A percentile compares a stretch with the other conserved stretches of the same genome.
These are phyloP conservation scores for Cyclina sinensis DNA, from an alignment of 1,140 invertebrate species.

Conservation along the genomic window DNA sequence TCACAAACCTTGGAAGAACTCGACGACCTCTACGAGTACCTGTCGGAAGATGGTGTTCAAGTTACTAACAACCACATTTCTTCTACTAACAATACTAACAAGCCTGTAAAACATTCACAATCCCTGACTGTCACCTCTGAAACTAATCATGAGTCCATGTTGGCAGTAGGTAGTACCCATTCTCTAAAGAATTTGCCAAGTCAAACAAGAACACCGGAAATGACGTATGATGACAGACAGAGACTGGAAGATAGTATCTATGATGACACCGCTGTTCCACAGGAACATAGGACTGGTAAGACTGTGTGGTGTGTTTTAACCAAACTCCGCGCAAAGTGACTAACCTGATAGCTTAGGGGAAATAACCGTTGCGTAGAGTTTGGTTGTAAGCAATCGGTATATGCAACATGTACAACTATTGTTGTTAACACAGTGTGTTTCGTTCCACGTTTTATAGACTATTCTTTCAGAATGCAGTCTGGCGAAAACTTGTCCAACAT, in stretches of 20 bases:
- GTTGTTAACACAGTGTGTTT: too few species aligned
- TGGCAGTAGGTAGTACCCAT: not conserved
- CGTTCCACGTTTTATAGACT: too few species aligned
- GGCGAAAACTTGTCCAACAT: too few species aligned
- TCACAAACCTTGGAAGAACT: not conserved
- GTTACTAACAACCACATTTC: not conserved
- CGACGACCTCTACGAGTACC: not conserved
- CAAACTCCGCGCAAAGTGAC: too few species aligned
- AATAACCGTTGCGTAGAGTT: too few species aligned
- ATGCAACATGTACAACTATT: too few species aligned
- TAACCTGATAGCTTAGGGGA: too few species aligned
- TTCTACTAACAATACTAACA: conserved; percentile 12
- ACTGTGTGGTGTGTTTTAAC: too few species aligned
- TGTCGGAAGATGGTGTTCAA: not conserved
- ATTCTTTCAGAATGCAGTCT: too few species aligned
- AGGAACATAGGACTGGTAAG: not conserved
- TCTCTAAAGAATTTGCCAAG: not conserved
- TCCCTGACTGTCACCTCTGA: not conserved
- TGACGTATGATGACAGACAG: not conserved
- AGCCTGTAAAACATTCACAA: not conserved
- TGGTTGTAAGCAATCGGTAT: too few species aligned
- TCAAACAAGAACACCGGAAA: not conserved
- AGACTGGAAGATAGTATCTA: conserved; percentile 18
- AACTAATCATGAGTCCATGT: not conserved
- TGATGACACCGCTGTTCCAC: conserved; percentile 34